Conservation (phyloP, 2,113 vertebrate species). For the Menura novaehollandiae region DNA sequence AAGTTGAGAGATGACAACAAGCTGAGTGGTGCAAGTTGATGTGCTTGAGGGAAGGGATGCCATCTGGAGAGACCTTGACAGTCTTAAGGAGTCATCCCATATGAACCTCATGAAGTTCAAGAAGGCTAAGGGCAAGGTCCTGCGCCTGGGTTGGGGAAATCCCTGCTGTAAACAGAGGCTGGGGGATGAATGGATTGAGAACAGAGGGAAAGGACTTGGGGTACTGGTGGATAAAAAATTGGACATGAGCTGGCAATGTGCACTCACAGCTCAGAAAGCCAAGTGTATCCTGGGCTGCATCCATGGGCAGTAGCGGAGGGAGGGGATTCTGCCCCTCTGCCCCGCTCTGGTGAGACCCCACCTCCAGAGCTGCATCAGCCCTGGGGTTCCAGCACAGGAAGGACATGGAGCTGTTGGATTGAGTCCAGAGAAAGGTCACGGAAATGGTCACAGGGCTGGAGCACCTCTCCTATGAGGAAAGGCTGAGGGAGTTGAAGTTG, state of each 20-base stretch:
- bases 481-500: not conserved
- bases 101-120: not conserved
- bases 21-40: not conserved
- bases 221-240: not conserved
- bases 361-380: not conserved
- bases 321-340: not conserved
- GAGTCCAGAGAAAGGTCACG: rapidly evolving
- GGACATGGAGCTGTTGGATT: not conserved
- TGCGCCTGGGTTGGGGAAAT: not conserved
- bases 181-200: not conserved
- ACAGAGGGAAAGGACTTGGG: not conserved
- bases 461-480: rapidly evolving
- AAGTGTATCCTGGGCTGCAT: not conserved
- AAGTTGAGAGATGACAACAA: not conserved
- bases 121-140: not conserved
- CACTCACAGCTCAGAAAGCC: not conserved
- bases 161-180: not conserved
- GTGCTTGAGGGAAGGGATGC: not conserved
- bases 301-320: not conserved
- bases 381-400: not conserved
- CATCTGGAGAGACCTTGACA: not conserved
- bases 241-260: not conserved
- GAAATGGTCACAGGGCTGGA: not conserved
- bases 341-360: not conserved
- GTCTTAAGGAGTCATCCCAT: not conserved